Evolutionary conservation across 2,113 vertebrate species (phyloP).

Genomic region (Sapayoa aenigma): DNA sequence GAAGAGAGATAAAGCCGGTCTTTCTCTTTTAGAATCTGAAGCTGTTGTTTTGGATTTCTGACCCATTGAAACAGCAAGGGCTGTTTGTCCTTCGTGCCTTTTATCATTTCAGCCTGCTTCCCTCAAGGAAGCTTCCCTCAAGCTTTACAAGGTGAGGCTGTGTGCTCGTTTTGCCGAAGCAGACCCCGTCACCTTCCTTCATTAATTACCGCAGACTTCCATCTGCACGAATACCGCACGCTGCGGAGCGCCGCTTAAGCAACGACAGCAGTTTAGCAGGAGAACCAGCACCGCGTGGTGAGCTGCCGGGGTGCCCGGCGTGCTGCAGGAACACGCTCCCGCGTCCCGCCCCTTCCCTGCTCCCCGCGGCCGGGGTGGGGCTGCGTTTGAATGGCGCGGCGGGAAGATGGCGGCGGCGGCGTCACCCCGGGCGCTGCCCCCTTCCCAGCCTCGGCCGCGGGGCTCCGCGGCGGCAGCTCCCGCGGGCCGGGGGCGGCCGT

Average conservation of each 20-base stretch:
- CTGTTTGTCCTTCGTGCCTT: not conserved
- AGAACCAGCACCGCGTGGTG: accelerated
- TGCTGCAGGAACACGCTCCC: accelerated
- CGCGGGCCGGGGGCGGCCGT: not conserved
- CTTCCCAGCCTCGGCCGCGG: not conserved
- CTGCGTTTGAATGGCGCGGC: conserved; percentile 58
- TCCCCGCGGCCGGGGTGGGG: not conserved
- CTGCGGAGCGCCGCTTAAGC: not conserved
- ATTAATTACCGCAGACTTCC: not conserved
- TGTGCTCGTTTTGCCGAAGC: not conserved
- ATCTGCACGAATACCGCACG: accelerated
- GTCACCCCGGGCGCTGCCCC: accelerated
- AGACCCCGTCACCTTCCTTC: not conserved
- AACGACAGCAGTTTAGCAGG: too few relatives aligned
- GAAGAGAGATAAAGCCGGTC: not conserved
- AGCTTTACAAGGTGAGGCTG: not conserved
- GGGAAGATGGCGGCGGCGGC: conserved; percentile 46
- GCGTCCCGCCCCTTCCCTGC: accelerated
- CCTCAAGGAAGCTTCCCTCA: not conserved
- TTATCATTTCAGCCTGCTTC: not conserved
- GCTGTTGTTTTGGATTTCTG: not conserved
- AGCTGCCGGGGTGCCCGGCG: accelerated
- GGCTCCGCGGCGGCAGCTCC: not conserved
- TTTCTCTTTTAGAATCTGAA: not conserved
- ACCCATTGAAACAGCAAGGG: not conserved